These are phyloP conservation scores for Margarornis squamiger DNA, from an alignment of 2,797 vertebrate genomes.

Conservation along the genomic window DNA sequence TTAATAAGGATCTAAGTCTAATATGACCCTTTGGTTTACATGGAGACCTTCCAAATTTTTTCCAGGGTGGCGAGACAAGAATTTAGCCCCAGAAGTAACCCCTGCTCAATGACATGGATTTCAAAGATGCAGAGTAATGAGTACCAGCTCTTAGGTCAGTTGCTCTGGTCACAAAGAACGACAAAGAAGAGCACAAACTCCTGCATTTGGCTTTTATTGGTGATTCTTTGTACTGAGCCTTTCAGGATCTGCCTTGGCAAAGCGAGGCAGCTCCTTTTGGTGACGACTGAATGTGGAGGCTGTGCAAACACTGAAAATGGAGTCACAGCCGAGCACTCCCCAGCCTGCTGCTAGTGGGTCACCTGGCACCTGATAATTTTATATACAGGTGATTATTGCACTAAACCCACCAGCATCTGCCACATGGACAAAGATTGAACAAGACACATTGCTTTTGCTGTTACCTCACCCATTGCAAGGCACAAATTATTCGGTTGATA, in stretches of 20 bases:
- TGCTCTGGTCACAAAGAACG: neutral
- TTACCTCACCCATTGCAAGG: neutral
- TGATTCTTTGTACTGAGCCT: neutral
- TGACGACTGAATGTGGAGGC: accelerated
- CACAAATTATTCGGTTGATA: neutral
- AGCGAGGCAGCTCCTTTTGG: neutral
- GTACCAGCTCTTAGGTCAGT: neutral
- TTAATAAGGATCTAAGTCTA: neutral
- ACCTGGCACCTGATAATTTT: neutral
- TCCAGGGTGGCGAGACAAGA: neutral
- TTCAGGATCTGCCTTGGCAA: neutral
- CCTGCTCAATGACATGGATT: neutral
- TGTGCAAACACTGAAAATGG: neutral
- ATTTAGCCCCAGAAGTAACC: neutral
- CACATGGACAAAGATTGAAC: neutral
- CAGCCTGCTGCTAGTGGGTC: neutral
- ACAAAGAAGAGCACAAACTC: neutral
- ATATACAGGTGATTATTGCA: neutral
- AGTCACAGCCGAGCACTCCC: neutral
- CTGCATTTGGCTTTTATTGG: neutral
- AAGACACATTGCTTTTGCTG: neutral
- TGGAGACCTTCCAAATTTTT: neutral
- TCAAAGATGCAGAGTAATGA: neutral
- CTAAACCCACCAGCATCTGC: neutral
- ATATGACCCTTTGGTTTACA: neutral